Evolutionary conservation across 2,113 vertebrate genomes (phyloP), one percentile per base, ranked within the genome.

Genomic region (Lates calcarifer): DNA sequence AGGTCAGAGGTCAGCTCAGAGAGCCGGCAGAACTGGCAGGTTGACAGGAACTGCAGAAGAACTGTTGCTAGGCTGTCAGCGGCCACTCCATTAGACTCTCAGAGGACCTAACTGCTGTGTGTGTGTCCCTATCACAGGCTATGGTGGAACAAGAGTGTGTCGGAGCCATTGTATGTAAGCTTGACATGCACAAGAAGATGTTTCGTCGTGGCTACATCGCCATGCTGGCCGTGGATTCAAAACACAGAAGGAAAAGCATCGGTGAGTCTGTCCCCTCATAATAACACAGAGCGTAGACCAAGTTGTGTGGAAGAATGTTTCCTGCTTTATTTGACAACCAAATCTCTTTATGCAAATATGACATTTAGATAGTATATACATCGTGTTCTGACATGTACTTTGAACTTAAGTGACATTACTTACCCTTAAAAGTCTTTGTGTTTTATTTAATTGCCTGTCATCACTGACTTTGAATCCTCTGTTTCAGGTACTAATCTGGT

Each of bases 161-260:
- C 86, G 98, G 98, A 95, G 98, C 98, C 95, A 99, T 99, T 73
- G 98, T 99, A 91, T 99, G 98, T 95, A 99, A 99, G 96, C 96
- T 99, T 94, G 98, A 99, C 95, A 98, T 99, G 98, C 98, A 99
- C 95, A 99, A 99, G 97, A 99, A 99, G 96, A 99, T 99, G 98
- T 99, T 99, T 90, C 97, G 98, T 85, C 96, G 98, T 84, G 98
- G 98, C 93, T 99, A 99, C 96, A 99, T 99, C 89, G 98, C 98
- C 95, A 99, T 99, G 98, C 96, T 99, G 93, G 98, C 98, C 45
- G 98, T 99, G 95, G 98, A 99, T 96, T 99, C 98, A 90, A 98
- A 99, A 94, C 98, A 98, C 96, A 97, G 98, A 95, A 97, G 98
- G 96, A 99, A 98, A 97, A 97, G 98, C 96, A 99, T 99, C 92